Base-by-base conservation (phyloP, 2,888 invertebrate species). In the Heliconius erato region DNA sequence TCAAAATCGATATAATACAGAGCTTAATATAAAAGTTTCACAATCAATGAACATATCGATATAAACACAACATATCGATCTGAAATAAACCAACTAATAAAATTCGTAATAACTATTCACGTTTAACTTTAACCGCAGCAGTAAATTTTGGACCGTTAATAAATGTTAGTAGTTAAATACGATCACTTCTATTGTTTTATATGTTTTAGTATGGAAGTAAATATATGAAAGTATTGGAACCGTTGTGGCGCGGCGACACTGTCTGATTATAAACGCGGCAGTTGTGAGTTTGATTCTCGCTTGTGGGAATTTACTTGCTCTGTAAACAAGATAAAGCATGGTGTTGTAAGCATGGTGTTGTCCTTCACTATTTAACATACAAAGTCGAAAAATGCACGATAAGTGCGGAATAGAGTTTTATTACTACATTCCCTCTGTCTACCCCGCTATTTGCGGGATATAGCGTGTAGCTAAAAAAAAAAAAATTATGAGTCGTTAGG, bases 101-200 rank as follows among this genome's bases (percentile, higher is more conserved):
- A 88, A 88, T 88, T 85, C 86, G 86, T 87, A 87, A 88, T 87
- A 89, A 88, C 88, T 87, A 87, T 87, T 40, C 40, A 87, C 85
- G 86, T 86, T 86, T 85, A 87, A 85, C 77, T 85, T 85, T 79
- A 79, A 84, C 83, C 85, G 83, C 84, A 84, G 90, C 89, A 90
- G 89, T 88, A 90, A 90, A 90, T 91, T 90, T 88, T 88, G 89
- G 89, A 87, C 90, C 32, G 74, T 74, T 74, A 74, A 59, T 74
- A 59, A 74, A 74, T 74, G 71, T 71, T 71, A 71, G 71, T 44
- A 44, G 71, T 71, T 71, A 71, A 71, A 71, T 71, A 71, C n/a
- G 71, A 71, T 71, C 35, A 40, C 40, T 40, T 44, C 23, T 23
- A 40, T 71, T 40, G 44, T 44, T 44, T 71, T 14, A 9, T 32